A percentile compares a stretch with the other conserved stretches of the same genome.
Evolutionary conservation across 2,797 vertebrate genomes (phyloP).

Genomic region (Emydoidea blandingii): DNA sequence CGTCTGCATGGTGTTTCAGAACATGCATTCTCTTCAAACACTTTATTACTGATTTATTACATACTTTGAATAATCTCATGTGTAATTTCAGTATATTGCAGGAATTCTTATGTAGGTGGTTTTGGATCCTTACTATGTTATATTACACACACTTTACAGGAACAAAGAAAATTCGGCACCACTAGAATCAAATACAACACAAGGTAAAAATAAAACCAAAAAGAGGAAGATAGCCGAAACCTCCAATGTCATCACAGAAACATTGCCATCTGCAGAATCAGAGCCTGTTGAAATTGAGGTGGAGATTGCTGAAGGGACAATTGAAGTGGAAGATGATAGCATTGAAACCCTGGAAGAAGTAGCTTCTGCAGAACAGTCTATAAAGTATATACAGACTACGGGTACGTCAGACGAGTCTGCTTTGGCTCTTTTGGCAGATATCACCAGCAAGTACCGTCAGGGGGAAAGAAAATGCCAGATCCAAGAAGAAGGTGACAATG

Average conservation of each 20-base stretch:
- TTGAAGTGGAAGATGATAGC: slow-evolving; percentile 87
- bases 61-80: background rate
- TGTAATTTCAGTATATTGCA: background rate
- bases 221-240: slow-evolving; percentile 96
- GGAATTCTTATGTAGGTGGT: background rate
- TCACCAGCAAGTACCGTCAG: slow-evolving; percentile 98
- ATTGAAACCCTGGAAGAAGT: slow-evolving; percentile 87
- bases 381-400: slow-evolving; percentile 86
- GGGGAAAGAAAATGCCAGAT: slow-evolving; percentile 87
- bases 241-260: slow-evolving; percentile 94
- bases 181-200: slow-evolving; percentile 73
- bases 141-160: slow-evolving; percentile 77
- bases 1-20: background rate
- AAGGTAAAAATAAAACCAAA: slow-evolving; percentile 85
- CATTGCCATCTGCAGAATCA: slow-evolving; percentile 88
- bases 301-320: slow-evolving; percentile 87
- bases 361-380: slow-evolving; percentile 84
- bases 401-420: slow-evolving; percentile 93
- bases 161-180: slow-evolving; percentile 84
- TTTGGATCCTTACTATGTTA: background rate
- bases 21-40: background rate
- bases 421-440: slow-evolving; percentile 95
- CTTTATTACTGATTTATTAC: background rate
- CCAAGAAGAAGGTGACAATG: slow-evolving; percentile 79
- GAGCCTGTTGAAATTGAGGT: slow-evolving; percentile 95